These are phyloP conservation scores for Mesorhabditis spiculigera DNA, from an alignment of 2,888 invertebrate species.

Conservation along the genomic window DNA sequence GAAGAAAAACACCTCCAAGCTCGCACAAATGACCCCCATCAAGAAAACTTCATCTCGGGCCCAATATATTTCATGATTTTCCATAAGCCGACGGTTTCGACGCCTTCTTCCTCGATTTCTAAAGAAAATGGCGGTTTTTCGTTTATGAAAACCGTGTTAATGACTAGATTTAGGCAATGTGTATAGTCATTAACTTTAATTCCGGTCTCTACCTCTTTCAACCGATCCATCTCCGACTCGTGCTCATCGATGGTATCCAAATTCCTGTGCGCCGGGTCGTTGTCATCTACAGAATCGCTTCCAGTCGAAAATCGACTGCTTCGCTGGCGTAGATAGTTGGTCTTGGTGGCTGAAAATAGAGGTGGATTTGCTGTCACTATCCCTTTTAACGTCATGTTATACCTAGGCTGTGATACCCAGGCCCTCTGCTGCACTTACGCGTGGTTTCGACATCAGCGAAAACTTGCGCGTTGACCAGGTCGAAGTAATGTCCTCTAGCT, in stretches of 20 bases:
- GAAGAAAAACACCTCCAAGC: background rate
- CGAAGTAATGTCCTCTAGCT: constrained; percentile 67
- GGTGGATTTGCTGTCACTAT: background rate
- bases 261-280: background rate
- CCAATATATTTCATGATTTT: background rate
- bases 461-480: constrained; percentile 59
- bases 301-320: background rate
- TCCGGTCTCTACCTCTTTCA: background rate
- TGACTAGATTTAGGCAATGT: too few relatives aligned
- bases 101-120: constrained; percentile 5
- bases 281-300: background rate
- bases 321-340: background rate
- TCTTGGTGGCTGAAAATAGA: too few relatives aligned
- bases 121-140: background rate
- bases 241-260: background rate
- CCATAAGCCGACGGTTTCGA: background rate
- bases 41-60: background rate
- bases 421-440: too few relatives aligned
- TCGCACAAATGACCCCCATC: background rate
- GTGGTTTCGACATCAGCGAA: constrained; percentile 37
- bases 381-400: background rate
- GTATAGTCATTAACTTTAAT: background rate
- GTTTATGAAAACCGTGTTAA: too few relatives aligned
- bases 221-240: background rate
- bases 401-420: too few relatives aligned